A percentile compares a stretch with the other conserved stretches of the same genome.
These are phyloP conservation scores for Sphyrna mokarran DNA, from an alignment of 2,113 vertebrate genomes.

Conservation along the genomic window DNA sequence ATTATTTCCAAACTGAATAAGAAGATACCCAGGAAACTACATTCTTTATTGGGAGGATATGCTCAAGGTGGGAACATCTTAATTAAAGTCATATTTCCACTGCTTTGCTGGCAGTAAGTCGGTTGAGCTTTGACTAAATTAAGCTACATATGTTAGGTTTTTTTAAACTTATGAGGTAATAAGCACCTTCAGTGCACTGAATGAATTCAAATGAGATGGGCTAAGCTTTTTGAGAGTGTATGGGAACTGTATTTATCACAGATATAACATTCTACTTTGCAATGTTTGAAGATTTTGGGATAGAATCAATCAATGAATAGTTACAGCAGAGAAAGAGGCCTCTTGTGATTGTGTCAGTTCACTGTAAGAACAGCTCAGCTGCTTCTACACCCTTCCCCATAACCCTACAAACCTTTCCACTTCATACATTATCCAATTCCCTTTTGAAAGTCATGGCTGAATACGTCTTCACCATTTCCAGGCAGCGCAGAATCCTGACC, in stretches of 20 bases:
- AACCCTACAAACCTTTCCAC: no score
- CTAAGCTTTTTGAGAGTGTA: not conserved
- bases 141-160: not conserved
- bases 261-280: not conserved
- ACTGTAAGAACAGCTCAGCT: no score
- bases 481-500: no score
- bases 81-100: not conserved
- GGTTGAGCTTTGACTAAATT: not conserved
- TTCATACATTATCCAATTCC: no score
- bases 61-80: not conserved
- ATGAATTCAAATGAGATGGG: not conserved
- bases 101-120: not conserved
- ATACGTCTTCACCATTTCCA: no score
- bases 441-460: no score
- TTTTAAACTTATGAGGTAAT: not conserved
- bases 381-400: no score
- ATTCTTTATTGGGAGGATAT: not conserved
- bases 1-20: not conserved
- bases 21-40: not conserved
- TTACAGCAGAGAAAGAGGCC: no score
- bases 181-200: not conserved
- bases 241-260: not conserved
- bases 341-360: no score
- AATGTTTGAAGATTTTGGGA: not conserved
- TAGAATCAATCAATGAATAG: no score